phyloP scores from a whole-genome alignment of 30 jellyfish, hydroid and myxozoan genomes.

The Nemopilema nomurai region DNA sequence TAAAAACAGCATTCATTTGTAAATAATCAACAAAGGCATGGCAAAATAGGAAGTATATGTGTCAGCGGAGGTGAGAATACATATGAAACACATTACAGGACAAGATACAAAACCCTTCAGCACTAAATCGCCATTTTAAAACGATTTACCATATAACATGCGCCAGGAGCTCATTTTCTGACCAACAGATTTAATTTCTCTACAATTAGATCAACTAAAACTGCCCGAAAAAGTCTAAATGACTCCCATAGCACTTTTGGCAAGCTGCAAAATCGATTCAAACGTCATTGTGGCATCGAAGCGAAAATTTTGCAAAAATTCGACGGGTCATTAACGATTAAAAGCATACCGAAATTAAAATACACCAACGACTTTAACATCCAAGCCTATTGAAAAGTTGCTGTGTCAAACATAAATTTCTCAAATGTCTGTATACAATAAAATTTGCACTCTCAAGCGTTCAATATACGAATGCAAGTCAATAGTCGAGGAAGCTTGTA shows the following conservation, averaged over 20 bases:
- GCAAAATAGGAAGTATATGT: no score
- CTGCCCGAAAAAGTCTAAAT: not conserved
- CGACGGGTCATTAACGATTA: not conserved
- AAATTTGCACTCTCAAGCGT: no score
- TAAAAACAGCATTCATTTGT: not conserved
- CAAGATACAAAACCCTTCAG: not conserved
- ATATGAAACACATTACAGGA: not conserved
- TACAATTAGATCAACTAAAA: not conserved
- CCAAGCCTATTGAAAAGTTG: not conserved
- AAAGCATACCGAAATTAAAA: not conserved
- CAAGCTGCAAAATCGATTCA: not conserved
- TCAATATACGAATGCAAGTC: no score
- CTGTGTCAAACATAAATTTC: no score
- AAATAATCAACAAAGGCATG: not conserved
- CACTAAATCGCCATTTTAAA: not conserved
- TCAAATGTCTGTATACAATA: no score
- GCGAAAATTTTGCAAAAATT: not conserved
- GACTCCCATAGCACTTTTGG: not conserved
- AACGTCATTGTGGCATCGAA: not conserved
- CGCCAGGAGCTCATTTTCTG: no score
- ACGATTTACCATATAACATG: not conserved
- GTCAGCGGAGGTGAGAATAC: not conserved
- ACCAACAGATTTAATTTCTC: no score
- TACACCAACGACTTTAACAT: not conserved
- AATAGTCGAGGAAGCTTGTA: no score